Evolutionary conservation across 1,140 invertebrate species (phyloP), one percentile per base, ranked within the genome.

Genomic region (Scaptomyza montana): DNA sequence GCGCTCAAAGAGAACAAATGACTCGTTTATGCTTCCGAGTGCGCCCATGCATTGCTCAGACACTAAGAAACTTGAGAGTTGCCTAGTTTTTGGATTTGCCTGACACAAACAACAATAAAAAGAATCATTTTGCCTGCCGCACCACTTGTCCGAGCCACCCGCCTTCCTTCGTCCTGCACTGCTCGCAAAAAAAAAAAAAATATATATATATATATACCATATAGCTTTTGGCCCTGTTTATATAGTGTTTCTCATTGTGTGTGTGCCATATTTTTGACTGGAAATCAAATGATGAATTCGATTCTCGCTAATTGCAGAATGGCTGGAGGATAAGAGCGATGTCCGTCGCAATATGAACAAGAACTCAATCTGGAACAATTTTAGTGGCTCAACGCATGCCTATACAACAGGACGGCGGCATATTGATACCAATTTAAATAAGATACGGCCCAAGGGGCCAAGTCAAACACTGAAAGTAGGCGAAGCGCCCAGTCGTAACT

Each of bases 381-480:
- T 95, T 25, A 85, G 90, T 74, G 94, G 95, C 1, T 94, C 94
- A 61, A 93, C 93, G 2, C 95, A 96, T 78, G 96, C 96, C 3
- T 97, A 97, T 77, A 97, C 96, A 12, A 97, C 96, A 8, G 96
- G 96, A 5, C 92, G 96, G 61, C 91, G 93, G 36, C 87, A 78
- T 93, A 95, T 12, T 45, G 91, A 92, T 66, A 91, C 90, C 41
- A 92, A 90, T 78, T 74, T 92, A 56, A 92, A 90, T 73, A 95
- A 95, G 76, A 94, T 95, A 13, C 93, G 95, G 63, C 94, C 95
- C 19, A 95, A 96, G 92, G 93, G 96, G 13, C 95, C 95, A 69
- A 96, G 95, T 79, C 96, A 97, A 92, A 97, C 96, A 3, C 90
- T 97, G 13, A 97, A 97, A 93, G 95, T 96, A 92, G 63, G 73